A percentile compares a stretch with the other conserved stretches of the same genome.
Evolutionary conservation across 2,113 vertebrate species (phyloP).

Genomic region (Daboia siamensis): DNA sequence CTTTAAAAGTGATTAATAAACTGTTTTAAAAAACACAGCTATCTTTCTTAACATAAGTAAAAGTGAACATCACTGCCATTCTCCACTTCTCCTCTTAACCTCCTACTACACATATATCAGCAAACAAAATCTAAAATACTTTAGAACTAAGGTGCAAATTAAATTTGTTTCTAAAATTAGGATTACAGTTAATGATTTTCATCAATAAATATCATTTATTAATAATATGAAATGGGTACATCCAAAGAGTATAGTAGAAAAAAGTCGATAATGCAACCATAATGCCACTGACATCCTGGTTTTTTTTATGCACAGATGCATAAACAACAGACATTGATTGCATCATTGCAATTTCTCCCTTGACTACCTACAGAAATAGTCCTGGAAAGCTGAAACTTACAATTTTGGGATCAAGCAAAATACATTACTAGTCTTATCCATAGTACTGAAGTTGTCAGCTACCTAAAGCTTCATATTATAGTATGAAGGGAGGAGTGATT

Average conservation of each 20-base stretch:
- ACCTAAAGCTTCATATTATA: neutral
- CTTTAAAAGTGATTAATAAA: neutral
- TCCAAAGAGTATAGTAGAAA: neutral
- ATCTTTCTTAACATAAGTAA: neutral
- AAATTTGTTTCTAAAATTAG: slow-evolving; percentile 2
- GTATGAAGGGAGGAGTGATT: too few species aligned
- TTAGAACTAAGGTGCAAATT: neutral
- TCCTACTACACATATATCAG: neutral
- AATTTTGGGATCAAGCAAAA: neutral
- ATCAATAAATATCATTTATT: too few species aligned
- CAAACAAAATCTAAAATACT: slow-evolving; percentile 16
- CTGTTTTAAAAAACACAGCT: neutral
- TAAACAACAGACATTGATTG: neutral
- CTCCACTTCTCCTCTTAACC: neutral
- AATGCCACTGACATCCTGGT: neutral
- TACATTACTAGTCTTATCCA: neutral
- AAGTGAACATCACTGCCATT: neutral
- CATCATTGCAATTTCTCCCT: neutral
- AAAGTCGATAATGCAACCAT: neutral
- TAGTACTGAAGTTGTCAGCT: neutral
- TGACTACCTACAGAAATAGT: neutral
- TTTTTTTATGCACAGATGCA: neutral
- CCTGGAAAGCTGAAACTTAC: neutral
- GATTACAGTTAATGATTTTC: neutral
- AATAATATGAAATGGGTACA: neutral